phyloP scores from a whole-genome alignment of 2,888 invertebrate genomes.

The Apamea anceps region DNA sequence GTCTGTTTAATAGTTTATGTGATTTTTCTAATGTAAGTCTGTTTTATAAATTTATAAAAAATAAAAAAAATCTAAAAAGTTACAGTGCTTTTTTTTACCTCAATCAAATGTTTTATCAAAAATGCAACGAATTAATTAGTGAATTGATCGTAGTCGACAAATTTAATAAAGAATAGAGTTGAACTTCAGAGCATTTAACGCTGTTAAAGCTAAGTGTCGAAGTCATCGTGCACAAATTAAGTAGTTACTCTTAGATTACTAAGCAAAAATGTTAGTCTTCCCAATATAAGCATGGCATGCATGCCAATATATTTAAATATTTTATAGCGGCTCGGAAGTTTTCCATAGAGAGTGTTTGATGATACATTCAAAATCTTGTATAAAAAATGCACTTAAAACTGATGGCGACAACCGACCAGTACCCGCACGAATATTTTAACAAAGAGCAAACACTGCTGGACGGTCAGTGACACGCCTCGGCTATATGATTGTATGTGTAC shows the following conservation, averaged over 20 bases:
- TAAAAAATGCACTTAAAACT: neutral
- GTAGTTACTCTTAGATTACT: neutral
- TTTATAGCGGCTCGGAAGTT: neutral
- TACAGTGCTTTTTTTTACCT: constrained; percentile 49
- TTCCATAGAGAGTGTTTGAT: neutral
- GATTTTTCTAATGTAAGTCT: constrained; percentile 90
- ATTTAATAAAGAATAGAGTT: neutral
- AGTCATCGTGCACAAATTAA: neutral
- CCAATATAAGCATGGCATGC: neutral
- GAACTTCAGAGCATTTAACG: neutral
- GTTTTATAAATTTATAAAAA: constrained; percentile 87
- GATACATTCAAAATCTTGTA: neutral
- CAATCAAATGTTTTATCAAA: neutral
- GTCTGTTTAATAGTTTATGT: constrained; percentile 90
- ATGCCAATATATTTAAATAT: constrained; percentile 8
- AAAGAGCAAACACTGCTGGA: constrained; percentile 45
- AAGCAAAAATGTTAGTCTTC: neutral
- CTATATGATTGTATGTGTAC: constrained; percentile 29
- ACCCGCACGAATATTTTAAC: constrained; percentile 29
- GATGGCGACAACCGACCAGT: constrained; percentile 1
- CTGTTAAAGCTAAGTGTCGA: neutral
- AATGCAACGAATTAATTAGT: neutral
- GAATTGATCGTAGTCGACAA: neutral
- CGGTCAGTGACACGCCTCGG: constrained; percentile 62
- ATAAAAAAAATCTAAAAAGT: constrained; percentile 83